A percentile compares a stretch with the other conserved stretches of the same genome.
phyloP scores from a whole-genome alignment of 92 coral and sea anemone species.

The Plumapathes pennacea region DNA sequence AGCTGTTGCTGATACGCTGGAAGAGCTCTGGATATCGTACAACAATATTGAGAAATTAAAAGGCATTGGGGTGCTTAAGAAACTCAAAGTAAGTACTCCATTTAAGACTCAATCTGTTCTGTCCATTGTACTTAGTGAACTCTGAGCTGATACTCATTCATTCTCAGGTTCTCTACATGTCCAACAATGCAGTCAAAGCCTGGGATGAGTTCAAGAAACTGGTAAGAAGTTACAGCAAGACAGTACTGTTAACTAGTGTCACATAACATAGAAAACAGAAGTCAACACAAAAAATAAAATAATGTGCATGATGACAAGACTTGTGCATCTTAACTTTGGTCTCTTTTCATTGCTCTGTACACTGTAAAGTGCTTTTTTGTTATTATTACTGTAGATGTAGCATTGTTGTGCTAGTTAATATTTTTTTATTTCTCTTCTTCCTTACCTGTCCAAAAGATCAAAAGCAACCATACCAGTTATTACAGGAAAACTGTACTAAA shows the following conservation, averaged over 20 bases:
- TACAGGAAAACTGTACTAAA: too few relatives aligned
- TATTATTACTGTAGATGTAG: too few relatives aligned
- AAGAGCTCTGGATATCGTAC: conserved; percentile 93
- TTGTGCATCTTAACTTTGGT: too few relatives aligned
- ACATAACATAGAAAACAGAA: neutral
- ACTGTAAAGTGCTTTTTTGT: too few relatives aligned
- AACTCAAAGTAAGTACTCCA: conserved; percentile 74
- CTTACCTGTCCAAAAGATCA: too few relatives aligned
- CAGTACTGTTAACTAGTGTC: neutral
- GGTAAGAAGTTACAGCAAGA: conserved; percentile 40
- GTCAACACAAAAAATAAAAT: neutral
- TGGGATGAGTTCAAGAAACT: conserved; percentile 97
- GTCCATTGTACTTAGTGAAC: neutral
- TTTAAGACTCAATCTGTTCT: neutral
- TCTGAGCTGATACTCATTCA: neutral
- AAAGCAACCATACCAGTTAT: too few relatives aligned
- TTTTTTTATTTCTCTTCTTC: too few relatives aligned
- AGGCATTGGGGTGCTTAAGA: conserved; percentile 93
- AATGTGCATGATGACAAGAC: neutral
- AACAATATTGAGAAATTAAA: conserved; percentile 90
- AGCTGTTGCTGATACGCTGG: conserved; percentile 94
- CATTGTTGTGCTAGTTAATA: too few relatives aligned
- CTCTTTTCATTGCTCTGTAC: too few relatives aligned
- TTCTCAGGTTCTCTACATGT: conserved; percentile 88
- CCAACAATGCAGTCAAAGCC: conserved; percentile 92